phyloP scores from a whole-genome alignment of 2,888 invertebrate genomes.

The Athalia circularis region DNA sequence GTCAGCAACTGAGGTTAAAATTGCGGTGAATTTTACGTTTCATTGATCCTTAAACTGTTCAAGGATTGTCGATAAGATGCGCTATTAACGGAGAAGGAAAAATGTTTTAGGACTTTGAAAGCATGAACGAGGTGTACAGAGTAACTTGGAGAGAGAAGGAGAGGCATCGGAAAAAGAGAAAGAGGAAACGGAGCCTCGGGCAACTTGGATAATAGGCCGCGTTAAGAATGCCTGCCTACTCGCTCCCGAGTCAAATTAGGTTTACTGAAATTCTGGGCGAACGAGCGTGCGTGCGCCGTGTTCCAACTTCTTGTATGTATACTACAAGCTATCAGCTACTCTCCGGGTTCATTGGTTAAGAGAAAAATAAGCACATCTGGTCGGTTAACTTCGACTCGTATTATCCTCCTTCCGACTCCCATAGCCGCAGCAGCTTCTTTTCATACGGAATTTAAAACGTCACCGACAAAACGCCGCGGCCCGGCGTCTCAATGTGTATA shows the following conservation, averaged over 20 bases:
- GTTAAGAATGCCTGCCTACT: conserved; percentile 42
- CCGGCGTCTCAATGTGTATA: too few relatives aligned
- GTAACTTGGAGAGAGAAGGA: not conserved
- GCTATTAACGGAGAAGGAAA: too few relatives aligned
- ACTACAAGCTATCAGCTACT: not conserved
- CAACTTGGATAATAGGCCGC: conserved; percentile 38
- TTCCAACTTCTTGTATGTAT: conserved; percentile 34
- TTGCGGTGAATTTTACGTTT: too few relatives aligned
- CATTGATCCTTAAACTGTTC: too few relatives aligned
- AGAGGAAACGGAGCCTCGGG: conserved; percentile 11
- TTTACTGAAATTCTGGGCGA: conserved; percentile 39
- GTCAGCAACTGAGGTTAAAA: too few relatives aligned
- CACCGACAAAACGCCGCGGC: too few relatives aligned
- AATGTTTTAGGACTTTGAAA: not conserved
- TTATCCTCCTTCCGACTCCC: too few relatives aligned
- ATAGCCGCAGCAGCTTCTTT: too few relatives aligned
- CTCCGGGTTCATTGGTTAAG: conserved; percentile 26
- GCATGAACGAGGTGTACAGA: not conserved
- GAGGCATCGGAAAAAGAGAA: not conserved
- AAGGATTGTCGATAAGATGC: too few relatives aligned
- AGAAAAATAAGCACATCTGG: conserved; percentile 16
- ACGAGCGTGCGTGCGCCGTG: conserved; percentile 20
- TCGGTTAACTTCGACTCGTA: not conserved
- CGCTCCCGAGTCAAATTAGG: conserved; percentile 42
- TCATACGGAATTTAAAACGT: too few relatives aligned